These are phyloP conservation scores for Momotus momota DNA, from an alignment of 2,797 vertebrate species.

Conservation along the genomic window DNA sequence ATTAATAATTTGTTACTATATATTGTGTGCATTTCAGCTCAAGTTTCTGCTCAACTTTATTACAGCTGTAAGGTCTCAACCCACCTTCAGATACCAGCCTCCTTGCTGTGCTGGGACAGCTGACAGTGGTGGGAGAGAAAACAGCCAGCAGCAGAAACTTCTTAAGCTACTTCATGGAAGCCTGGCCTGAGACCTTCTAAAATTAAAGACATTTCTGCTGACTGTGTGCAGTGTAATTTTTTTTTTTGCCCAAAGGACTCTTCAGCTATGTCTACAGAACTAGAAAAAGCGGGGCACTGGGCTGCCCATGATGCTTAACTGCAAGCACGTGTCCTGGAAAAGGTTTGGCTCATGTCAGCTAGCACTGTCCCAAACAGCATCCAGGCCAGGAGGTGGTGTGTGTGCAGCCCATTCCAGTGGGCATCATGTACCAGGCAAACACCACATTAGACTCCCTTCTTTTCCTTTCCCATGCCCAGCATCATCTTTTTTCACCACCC, in stretches of 20 bases:
- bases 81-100: not conserved
- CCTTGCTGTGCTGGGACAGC: not conserved
- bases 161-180: not conserved
- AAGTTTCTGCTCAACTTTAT: not conserved
- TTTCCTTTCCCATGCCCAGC: not conserved
- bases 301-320: not conserved
- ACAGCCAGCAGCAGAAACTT: not conserved
- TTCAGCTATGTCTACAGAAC: not conserved
- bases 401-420: not conserved
- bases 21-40: not conserved
- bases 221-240: not conserved
- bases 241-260: not conserved
- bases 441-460: not conserved
- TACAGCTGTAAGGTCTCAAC: not conserved
- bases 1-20: not conserved
- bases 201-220: not conserved
- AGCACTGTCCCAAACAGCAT: not conserved
- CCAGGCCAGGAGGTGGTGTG: not conserved
- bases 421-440: not conserved
- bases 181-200: not conserved
- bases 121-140: rapidly evolving
- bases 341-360: not conserved
- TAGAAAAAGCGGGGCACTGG: not conserved
- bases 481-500: not conserved
- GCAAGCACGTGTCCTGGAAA: not conserved